These are phyloP conservation scores for Cybosia mesomella DNA, from an alignment of 2,888 invertebrate genomes.

Conservation along the genomic window DNA sequence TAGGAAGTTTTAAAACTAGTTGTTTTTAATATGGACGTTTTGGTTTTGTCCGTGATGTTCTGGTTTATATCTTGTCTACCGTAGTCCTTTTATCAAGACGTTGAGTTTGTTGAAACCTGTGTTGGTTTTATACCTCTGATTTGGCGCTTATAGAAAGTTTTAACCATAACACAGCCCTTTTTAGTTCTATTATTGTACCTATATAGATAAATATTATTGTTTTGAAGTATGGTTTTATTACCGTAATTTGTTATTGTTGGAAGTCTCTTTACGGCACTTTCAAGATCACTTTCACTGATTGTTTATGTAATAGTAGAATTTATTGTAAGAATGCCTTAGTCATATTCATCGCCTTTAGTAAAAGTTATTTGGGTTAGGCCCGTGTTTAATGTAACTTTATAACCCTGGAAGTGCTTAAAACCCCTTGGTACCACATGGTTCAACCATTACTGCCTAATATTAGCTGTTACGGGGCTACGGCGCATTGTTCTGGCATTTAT, in stretches of 20 bases:
- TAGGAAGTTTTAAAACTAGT: too few species aligned
- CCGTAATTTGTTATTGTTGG: constrained; percentile 9
- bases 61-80: too few species aligned
- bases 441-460: too few species aligned
- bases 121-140: not conserved
- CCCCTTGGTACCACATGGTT: too few species aligned
- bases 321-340: not conserved
- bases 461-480: too few species aligned
- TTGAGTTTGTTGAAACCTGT: too few species aligned
- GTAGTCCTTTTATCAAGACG: too few species aligned
- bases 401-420: too few species aligned
- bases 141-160: constrained; percentile 5
- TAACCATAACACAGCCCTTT: not conserved
- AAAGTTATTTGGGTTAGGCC: not conserved
- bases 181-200: constrained; percentile 2
- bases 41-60: too few species aligned
- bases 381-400: too few species aligned
- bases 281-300: constrained; percentile 15
- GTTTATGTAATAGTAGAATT: not conserved
- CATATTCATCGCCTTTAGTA: not conserved
- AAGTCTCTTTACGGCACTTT: not conserved
- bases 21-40: too few species aligned
- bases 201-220: constrained; percentile 7
- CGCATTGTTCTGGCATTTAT: too few species aligned
- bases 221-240: constrained; percentile 12